A percentile compares a stretch with the other conserved stretches of the same genome.
Conservation (phyloP, 1,140 invertebrate genomes). For the Dysdera silvatica region DNA sequence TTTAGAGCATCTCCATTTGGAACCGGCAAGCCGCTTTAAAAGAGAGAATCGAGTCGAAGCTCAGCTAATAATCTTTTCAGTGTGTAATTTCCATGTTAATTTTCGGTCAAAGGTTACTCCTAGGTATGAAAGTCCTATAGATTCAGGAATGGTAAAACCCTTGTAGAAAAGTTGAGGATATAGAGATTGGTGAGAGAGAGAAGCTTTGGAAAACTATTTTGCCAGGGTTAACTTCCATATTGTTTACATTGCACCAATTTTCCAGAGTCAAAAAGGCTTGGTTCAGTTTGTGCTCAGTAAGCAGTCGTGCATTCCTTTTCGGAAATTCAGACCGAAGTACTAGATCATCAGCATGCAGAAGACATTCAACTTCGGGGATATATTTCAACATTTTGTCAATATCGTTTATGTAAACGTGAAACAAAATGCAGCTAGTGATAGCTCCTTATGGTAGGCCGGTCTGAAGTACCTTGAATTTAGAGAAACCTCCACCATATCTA, state of each 20-base stretch:
- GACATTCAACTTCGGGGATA: background rate
- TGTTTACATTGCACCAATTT: constrained; percentile 1
- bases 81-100: constrained; percentile 10
- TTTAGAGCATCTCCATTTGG: background rate
- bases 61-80: background rate
- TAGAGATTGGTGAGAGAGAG: background rate
- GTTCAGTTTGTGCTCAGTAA: background rate
- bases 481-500: too few species aligned
- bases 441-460: constrained; percentile 1
- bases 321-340: background rate
- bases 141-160: background rate
- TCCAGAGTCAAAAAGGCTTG: background rate
- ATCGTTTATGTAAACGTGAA: constrained; percentile 15
- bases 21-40: background rate
- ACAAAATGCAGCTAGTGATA: background rate
- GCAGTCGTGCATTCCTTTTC: background rate
- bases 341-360: constrained; percentile 11
- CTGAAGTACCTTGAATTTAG: background rate
- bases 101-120: background rate
- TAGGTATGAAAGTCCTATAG: constrained; percentile 4
- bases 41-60: background rate
- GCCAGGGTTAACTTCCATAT: constrained; percentile 1
- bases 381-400: background rate
- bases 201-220: background rate
- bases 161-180: background rate